These are phyloP conservation scores for Aporrectodea caliginosa DNA, from an alignment of 1,140 invertebrate species.

Conservation along the genomic window DNA sequence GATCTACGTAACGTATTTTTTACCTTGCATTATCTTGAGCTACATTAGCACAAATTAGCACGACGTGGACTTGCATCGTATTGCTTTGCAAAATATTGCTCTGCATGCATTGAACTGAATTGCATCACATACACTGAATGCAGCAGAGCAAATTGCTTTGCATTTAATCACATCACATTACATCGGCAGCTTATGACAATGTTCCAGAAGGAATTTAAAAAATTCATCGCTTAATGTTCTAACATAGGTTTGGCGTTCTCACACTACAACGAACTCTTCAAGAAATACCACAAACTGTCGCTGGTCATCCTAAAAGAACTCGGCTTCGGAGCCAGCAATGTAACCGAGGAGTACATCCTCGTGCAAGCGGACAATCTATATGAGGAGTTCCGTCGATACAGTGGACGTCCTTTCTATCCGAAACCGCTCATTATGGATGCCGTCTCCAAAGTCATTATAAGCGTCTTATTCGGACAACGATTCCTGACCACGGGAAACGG, in stretches of 20 bases:
- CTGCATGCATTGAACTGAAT: neutral
- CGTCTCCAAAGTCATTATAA: neutral
- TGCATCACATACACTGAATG: neutral
- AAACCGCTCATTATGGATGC: neutral
- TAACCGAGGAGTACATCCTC: slow-evolving; percentile 16
- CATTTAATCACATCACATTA: neutral
- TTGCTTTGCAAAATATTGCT: neutral
- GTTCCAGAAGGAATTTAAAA: no score
- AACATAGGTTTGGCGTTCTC: neutral
- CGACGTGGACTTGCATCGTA: neutral
- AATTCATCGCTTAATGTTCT: neutral
- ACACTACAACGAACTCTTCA: slow-evolving; percentile 4
- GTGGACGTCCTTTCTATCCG: slow-evolving; percentile 6
- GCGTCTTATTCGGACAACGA: slow-evolving; percentile 1
- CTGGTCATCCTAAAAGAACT: slow-evolving; percentile 13
- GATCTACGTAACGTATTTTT: no score
- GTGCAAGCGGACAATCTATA: slow-evolving; percentile 4
- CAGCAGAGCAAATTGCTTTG: neutral
- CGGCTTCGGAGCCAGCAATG: slow-evolving; percentile 2
- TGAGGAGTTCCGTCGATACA: neutral
- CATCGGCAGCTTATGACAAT: neutral
- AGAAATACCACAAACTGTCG: slow-evolving; percentile 19
- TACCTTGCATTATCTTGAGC: no score
- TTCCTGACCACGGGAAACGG: neutral
- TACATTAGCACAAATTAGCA: neutral